These are phyloP conservation scores for Cerceris rybyensis DNA, from an alignment of 2,888 invertebrate genomes.

Conservation along the genomic window DNA sequence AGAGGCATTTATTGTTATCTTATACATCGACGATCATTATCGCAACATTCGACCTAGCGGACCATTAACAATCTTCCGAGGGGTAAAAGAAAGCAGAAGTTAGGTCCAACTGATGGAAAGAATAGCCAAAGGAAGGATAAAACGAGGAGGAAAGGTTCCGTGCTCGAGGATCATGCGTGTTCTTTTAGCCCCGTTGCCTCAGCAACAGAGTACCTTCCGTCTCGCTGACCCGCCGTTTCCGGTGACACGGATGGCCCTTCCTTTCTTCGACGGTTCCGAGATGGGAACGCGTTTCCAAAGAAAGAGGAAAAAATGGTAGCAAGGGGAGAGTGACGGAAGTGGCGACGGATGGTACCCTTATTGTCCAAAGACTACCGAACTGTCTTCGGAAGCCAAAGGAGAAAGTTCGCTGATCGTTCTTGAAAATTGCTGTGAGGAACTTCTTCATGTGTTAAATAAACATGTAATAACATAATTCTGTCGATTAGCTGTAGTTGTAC, in stretches of 20 bases:
- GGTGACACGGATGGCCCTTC: constrained; percentile 72
- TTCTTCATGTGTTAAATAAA: neutral
- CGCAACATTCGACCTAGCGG: constrained; percentile 11
- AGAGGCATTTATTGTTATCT: too few relatives aligned
- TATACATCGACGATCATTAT: neutral
- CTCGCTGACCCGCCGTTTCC: constrained; percentile 77
- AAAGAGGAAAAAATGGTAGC: constrained; percentile 21
- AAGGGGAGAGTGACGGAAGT: constrained; percentile 19
- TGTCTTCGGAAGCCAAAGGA: constrained; percentile 24
- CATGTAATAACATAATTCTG: neutral
- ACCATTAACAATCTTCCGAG: constrained; percentile 54
- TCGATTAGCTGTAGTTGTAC: too few relatives aligned
- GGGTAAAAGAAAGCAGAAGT: constrained; percentile 23
- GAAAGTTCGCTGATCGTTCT: constrained; percentile 39
- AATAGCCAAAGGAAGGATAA: constrained; percentile 49
- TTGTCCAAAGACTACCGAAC: constrained; percentile 55
- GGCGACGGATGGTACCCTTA: constrained; percentile 44
- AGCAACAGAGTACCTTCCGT: constrained; percentile 78
- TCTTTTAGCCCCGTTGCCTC: constrained; percentile 74
- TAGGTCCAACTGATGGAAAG: constrained; percentile 33
- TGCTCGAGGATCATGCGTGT: constrained; percentile 58
- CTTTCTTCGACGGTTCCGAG: constrained; percentile 59
- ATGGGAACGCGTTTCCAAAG: constrained; percentile 43
- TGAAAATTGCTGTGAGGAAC: constrained; percentile 12
- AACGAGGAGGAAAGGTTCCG: constrained; percentile 49